Percentiles rank a stretch among this genome's conserved stretches.
Evolutionary conservation across 2,888 invertebrate genomes (phyloP).

Genomic region (Blomia tropicalis): DNA sequence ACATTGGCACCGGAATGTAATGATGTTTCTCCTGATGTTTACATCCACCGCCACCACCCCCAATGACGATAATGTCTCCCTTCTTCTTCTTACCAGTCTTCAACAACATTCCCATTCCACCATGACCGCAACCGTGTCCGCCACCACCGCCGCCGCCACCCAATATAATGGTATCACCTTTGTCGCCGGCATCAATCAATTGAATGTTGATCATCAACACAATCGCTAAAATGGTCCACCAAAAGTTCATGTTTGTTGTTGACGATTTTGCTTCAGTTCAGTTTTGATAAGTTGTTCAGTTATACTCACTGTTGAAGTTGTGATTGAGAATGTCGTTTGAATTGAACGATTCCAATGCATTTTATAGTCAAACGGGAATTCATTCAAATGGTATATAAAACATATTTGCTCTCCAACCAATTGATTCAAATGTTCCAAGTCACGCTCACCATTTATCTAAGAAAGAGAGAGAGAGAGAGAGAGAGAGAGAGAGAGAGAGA

Average conservation of each 20-base stretch:
- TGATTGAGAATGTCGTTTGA: no score
- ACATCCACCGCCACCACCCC: not conserved
- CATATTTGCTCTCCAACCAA: no score
- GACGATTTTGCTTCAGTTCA: not conserved
- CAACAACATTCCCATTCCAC: not conserved
- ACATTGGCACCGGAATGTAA: conserved; percentile 2
- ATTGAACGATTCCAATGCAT: no score
- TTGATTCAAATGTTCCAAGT: no score
- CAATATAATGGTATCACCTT: not conserved
- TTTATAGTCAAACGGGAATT: no score
- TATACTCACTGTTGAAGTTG: no score
- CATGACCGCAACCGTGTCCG: conserved; percentile 5
- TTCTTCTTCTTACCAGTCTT: not conserved
- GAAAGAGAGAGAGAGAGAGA: no score
- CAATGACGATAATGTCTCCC: conserved; percentile 1
- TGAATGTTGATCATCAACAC: not conserved
- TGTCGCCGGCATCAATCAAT: not conserved
- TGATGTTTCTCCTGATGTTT: not conserved
- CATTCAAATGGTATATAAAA: no score
- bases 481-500: no score
- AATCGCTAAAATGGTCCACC: not conserved
- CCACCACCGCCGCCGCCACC: conserved; percentile 5
- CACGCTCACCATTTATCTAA: no score
- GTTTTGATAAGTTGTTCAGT: not conserved
- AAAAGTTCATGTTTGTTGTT: no score